Evolutionary conservation across 2,888 invertebrate genomes (phyloP), one percentile per base, ranked within the genome.

Genomic region (Eumerus sabulonum): DNA sequence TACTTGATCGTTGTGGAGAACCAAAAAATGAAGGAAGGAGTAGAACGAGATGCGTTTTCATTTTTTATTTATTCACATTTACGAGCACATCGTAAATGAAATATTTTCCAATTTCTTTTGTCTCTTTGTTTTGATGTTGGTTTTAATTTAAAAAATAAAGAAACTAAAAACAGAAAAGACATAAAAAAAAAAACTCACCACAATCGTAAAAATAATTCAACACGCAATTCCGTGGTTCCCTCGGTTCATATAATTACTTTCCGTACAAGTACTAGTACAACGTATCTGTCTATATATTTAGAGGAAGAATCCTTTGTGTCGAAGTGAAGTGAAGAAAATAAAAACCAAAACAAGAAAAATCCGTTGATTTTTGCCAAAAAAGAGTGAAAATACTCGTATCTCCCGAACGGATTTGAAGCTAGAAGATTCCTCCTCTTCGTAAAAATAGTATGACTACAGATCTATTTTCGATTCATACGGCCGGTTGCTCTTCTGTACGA

Each of bases 391-490:
- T 59, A n/a, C n/a, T n/a, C n/a, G n/a, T n/a, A 64, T 71, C 70
- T 71, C 64, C n/a, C 48, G 70, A 76, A 71, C 70, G 51, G 19
- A 70, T 76, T n/a, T 63, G 73, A 68, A 73, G 27, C 27, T 27
- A 2, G 27, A 56, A 73, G 40, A 40, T 79, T 79, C 73, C 73
- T 79, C 54, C 63, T 64, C 50, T 68, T 64, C 51, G 79, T 79
- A 79, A 64, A 79, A 79, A 79, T 79, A 79, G 79, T 64, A 70
- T 56, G 74, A 74, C 59, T 74, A 74, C 74, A 64, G 74, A 74
- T 79, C 79, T 79, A 79, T 79, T 79, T 79, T 73, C 50, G 79
- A 44, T 54, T 68, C 57, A 64, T 63, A 60, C 68, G 59, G 54
- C 27, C 27, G 73, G 77, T 63, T 68, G 54, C 54, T 68, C 63